Base-by-base conservation (phyloP, 2,113 vertebrate genomes). In the Festucalex cinctus region DNA sequence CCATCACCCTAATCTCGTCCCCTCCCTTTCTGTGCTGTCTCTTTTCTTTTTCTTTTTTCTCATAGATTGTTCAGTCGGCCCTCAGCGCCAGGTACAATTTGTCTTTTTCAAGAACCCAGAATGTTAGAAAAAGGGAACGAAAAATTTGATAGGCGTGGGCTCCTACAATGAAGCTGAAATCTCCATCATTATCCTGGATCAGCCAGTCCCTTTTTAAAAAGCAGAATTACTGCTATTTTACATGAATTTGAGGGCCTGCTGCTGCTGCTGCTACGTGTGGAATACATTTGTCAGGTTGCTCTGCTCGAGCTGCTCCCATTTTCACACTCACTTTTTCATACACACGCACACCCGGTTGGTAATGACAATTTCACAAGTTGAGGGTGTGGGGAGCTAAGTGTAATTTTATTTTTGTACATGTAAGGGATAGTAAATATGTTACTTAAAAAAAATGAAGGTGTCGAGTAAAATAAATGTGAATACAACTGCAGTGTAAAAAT, bases 151-250 rank as follows among this genome's bases (percentile, higher is more conserved):
- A 77, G 84, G 74, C 79, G 83, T 83, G 85, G 77, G 72, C 74
- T 81, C 76, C 85, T 66, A 82, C 88, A 88, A 88, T 90, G 83
- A 86, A 81, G 75, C 73, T 77, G 73, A 85, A 89, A 88, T 89
- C 86, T 90, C 79, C 75, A 70, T 88, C 85, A 90, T 91, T 89
- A 91, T 90, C 84, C 84, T 46, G 74, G 83, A 85, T 86, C 82
- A 84, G 83, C 84, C 83, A 68, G 66, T 82, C 72, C 87, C 79
- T 87, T 85, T 88, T 81, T 70, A 85, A 83, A 91, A 88, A 86
- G 83, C 81, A 80, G 80, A 86, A 73, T 86, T 85, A 69, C 78
- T 12, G 66, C 69, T 83, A 78, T 89, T 92, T 87, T 89, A 86
- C 88, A 90, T 89, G 81, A 84, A 87, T 88, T 83, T 86, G 69